These are phyloP conservation scores for Sinodicranocentrus sp. DNA, from an alignment of 2,888 invertebrate species.

Conservation along the genomic window DNA sequence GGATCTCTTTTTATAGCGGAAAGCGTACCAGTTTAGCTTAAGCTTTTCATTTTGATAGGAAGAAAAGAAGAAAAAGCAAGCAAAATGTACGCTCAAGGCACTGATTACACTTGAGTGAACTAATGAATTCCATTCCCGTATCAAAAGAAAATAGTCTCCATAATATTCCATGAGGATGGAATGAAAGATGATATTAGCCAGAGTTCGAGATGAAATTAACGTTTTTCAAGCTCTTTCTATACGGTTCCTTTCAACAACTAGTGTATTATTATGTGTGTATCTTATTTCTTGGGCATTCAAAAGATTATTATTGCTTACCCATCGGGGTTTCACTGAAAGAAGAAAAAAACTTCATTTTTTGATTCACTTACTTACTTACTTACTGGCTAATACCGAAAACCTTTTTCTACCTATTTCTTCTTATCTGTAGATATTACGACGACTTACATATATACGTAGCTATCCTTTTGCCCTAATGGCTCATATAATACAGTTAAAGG, in stretches of 20 bases:
- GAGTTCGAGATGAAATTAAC: neutral
- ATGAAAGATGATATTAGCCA: conserved; percentile 11
- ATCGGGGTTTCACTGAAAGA: conserved; percentile 30
- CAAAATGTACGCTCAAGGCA: neutral
- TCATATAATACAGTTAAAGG: neutral
- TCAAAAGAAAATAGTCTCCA: conserved; percentile 11
- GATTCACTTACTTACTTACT: conserved; percentile 34
- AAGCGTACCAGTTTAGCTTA: neutral
- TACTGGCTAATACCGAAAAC: conserved; percentile 15
- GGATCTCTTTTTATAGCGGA: no score
- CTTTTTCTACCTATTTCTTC: conserved; percentile 9
- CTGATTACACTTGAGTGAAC: conserved; percentile 27
- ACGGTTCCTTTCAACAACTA: neutral
- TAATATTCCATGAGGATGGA: neutral
- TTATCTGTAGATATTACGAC: conserved; percentile 3
- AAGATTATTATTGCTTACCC: conserved; percentile 27
- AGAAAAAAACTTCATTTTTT: conserved; percentile 39
- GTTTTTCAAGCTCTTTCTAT: neutral
- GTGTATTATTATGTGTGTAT: neutral
- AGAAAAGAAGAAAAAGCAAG: conserved; percentile 1
- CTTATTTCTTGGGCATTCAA: neutral
- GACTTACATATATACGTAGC: neutral
- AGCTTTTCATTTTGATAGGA: neutral
- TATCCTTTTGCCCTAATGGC: conserved; percentile 28
- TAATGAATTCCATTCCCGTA: conserved; percentile 22